phyloP scores from a whole-genome alignment of 2,888 invertebrate genomes.

The Heliconius ethilla region DNA sequence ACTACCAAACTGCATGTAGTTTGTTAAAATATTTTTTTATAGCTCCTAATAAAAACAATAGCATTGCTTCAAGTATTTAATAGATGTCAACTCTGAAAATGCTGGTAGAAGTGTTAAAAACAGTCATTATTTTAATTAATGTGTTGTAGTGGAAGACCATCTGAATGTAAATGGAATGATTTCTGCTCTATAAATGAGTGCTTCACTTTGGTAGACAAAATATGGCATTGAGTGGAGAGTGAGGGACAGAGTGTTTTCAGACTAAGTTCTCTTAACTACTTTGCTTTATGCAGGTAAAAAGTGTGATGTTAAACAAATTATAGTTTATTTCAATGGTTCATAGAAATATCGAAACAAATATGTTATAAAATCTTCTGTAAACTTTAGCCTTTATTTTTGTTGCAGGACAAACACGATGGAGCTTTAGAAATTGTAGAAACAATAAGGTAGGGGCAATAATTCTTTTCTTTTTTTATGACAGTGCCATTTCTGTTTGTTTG shows the following conservation, averaged over 20 bases:
- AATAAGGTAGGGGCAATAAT: conserved; percentile 84
- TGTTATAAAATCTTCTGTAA: neutral
- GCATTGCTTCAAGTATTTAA: no score
- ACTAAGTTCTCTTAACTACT: neutral
- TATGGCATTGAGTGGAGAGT: neutral
- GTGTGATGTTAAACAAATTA: neutral
- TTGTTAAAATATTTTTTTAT: neutral
- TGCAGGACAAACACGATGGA: conserved; percentile 94
- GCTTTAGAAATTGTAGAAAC: conserved; percentile 95
- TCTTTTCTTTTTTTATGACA: conserved; percentile 3
- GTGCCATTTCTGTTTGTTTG: neutral
- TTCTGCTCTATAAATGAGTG: neutral
- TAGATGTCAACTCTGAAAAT: no score
- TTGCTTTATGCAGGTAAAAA: neutral
- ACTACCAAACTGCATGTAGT: neutral
- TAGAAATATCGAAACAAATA: neutral
- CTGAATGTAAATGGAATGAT: neutral
- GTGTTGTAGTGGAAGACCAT: neutral
- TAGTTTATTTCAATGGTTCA: neutral
- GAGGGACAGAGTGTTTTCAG: no score
- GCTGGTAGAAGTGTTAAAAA: neutral
- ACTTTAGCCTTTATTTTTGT: conserved; percentile 52
- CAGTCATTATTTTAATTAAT: neutral
- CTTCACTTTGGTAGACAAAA: neutral
- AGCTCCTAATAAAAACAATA: no score